phyloP scores from a whole-genome alignment of 2,888 invertebrate genomes.

The Conomelus anceps region DNA sequence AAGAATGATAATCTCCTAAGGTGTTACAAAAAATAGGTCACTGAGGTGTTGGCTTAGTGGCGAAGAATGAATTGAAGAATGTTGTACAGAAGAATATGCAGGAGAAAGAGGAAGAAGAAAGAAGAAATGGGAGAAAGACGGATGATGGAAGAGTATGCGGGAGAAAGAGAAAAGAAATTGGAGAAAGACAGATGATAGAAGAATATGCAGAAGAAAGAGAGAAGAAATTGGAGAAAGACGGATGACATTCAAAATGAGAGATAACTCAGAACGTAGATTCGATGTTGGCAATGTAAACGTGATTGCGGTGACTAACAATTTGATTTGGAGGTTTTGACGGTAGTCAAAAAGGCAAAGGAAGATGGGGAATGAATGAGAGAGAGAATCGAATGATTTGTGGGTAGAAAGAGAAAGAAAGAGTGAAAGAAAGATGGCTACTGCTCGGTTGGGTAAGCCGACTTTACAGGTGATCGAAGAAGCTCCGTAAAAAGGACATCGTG shows the following conservation, averaged over 20 bases:
- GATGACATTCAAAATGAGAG: neutral
- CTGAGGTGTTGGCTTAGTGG: neutral
- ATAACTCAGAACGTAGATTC: neutral
- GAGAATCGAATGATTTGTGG: neutral
- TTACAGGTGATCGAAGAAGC: neutral
- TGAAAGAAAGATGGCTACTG: neutral
- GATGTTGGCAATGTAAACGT: neutral
- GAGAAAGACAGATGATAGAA: neutral
- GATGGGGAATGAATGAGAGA: neutral
- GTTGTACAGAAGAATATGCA: neutral
- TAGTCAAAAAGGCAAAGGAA: neutral
- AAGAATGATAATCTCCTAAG: neutral
- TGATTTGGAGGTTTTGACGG: neutral
- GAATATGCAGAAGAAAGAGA: neutral
- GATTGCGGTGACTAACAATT: too few species aligned
- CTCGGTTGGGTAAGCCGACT: neutral
- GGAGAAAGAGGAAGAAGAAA: neutral
- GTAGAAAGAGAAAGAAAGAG: neutral
- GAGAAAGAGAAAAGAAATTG: neutral
- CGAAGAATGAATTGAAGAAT: neutral
- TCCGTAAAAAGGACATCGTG: constrained; percentile 3
- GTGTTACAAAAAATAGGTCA: neutral
- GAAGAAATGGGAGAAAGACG: neutral
- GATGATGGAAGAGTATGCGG: neutral
- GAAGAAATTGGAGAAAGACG: neutral